Evolutionary conservation across 1,140 invertebrate genomes (phyloP), one percentile per base, ranked within the genome.

Genomic region (Drosophila bipectinata): DNA sequence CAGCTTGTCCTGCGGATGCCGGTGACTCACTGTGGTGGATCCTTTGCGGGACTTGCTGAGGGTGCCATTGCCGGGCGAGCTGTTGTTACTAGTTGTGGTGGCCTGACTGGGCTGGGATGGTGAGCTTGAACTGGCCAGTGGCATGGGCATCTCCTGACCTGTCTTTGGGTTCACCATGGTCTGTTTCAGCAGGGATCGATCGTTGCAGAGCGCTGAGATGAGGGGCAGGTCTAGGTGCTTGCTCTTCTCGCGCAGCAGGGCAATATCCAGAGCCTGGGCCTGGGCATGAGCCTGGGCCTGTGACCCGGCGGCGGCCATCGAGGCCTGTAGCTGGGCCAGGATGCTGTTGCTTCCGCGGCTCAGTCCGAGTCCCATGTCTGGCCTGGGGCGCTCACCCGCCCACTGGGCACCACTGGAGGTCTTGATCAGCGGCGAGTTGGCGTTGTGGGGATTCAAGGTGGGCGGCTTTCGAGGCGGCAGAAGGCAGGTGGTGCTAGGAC

Each of bases 121-220:
- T 37, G 63, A 32, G 41, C 47, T 41, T 51, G 28, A 26, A 14
- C 30, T 44, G 41, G 41, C 41, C 41, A 18, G 6, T 3, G 34
- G 34, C 41, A 44, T 39, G 28, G 47, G 37, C 14, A 49, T 63
- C 56, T 47, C 34, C 61, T 53, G 49, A n/a, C 39, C 56, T 10
- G 53, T 48, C 90, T 95, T 95, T 28, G 95, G 95, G 92, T 95
- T 96, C 10, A 96, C 96, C 92, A 97, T 97, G 4, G 96, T 97
- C 91, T 97, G 96, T 91, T 97, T 97, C 45, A 97, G 91, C 62
- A 97, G 92, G 39, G 96, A 96, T 28, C 95, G 94, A 91, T 98
- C 97, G 89, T 98, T 98, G 92, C 97, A 98, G 51, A 98, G 92
- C 4, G 97, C 97, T 39, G 96, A 96, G 82, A 98, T 97, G 28